phyloP scores from a whole-genome alignment of 2,888 invertebrate genomes.

The Agonopterix alstromeriana region DNA sequence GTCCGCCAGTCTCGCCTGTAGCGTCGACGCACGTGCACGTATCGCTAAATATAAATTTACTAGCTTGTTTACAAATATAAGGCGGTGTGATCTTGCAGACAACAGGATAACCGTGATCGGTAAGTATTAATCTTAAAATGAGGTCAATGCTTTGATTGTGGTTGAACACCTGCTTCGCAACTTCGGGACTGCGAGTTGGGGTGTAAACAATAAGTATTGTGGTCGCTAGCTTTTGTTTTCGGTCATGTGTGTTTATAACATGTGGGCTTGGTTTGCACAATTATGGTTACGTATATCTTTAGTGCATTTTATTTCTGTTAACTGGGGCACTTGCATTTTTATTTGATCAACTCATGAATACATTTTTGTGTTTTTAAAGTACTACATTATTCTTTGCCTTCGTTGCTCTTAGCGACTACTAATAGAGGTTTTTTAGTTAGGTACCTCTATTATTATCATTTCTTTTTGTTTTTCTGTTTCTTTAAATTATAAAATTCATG shows the following conservation, averaged over 20 bases:
- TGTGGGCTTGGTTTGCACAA: constrained; percentile 27
- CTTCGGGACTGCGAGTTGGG: constrained; percentile 14
- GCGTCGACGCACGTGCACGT: constrained; percentile 45
- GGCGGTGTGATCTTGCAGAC: constrained; percentile 39
- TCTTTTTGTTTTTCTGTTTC: too few species aligned
- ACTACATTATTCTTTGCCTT: too few species aligned
- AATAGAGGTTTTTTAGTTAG: too few species aligned
- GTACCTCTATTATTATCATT: too few species aligned
- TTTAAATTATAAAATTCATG: too few species aligned
- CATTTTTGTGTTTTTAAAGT: too few species aligned
- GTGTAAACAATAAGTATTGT: constrained; percentile 41
- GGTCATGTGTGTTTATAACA: constrained; percentile 28
- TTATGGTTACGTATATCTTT: constrained; percentile 12
- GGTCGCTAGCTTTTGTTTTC: constrained; percentile 48
- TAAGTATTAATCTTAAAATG: constrained; percentile 49
- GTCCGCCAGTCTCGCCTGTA: constrained; percentile 45
- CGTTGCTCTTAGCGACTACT: too few species aligned
- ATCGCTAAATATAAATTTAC: constrained; percentile 14
- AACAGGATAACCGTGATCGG: constrained; percentile 59
- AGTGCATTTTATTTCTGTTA: not conserved
- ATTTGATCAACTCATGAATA: too few species aligned
- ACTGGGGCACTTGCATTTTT: too few species aligned
- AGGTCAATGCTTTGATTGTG: constrained; percentile 43
- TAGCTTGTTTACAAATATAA: constrained; percentile 61
- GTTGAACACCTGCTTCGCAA: constrained; percentile 15